These are phyloP conservation scores for Lasioglossum calceatum DNA, from an alignment of 2,888 invertebrate genomes.

Conservation along the genomic window DNA sequence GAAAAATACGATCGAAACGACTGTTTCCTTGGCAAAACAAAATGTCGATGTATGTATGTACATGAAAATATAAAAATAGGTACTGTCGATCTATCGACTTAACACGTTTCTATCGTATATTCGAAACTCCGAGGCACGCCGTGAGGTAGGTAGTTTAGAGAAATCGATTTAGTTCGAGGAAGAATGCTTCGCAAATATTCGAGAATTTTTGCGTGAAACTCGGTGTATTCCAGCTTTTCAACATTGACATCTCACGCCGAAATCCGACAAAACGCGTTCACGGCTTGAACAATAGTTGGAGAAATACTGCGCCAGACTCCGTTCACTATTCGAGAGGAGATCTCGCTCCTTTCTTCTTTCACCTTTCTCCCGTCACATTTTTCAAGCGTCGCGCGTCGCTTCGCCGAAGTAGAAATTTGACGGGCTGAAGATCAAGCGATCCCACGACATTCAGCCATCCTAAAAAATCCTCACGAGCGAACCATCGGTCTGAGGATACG, in stretches of 20 bases:
- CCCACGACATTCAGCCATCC: conserved; percentile 46
- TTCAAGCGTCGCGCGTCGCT: conserved; percentile 40
- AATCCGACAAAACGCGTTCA: neutral
- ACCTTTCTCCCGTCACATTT: conserved; percentile 32
- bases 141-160: neutral
- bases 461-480: conserved; percentile 67
- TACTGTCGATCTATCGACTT: neutral
- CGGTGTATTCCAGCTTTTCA: neutral
- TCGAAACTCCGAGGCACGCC: neutral
- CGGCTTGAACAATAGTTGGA: conserved; percentile 34
- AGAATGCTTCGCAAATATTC: neutral
- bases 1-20: neutral
- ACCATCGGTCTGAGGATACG: conserved; percentile 63
- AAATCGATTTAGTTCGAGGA: neutral
- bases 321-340: conserved; percentile 16
- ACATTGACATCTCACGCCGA: neutral
- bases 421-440: conserved; percentile 57
- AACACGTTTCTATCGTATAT: neutral
- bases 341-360: conserved; percentile 3
- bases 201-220: neutral
- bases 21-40: too few species aligned
- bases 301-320: conserved; percentile 51
- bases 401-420: conserved; percentile 58
- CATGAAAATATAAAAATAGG: neutral
- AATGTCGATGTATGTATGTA: too few species aligned